phyloP scores from a whole-genome alignment of 2,888 invertebrate species.

The Ischnura elegans region DNA sequence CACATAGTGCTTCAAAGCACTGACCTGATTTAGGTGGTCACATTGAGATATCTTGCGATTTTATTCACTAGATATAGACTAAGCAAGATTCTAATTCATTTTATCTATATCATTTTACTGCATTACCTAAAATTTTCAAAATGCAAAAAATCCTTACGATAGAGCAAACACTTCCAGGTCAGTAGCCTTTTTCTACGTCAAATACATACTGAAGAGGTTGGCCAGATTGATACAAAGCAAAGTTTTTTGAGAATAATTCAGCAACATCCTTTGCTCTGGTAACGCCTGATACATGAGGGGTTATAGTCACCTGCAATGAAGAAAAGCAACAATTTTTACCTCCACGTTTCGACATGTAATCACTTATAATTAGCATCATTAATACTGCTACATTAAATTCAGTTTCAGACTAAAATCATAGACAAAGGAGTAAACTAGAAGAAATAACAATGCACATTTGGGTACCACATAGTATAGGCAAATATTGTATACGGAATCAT shows the following conservation, averaged over 20 bases:
- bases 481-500: no score
- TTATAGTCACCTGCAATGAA: slow-evolving; percentile 76
- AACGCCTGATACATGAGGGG: slow-evolving; percentile 78
- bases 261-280: slow-evolving; percentile 78
- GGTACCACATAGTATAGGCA: no score
- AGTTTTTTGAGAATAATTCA: slow-evolving; percentile 78
- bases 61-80: no score
- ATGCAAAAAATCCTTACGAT: neutral
- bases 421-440: no score
- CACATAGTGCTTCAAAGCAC: no score
- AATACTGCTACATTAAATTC: no score
- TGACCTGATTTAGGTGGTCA: no score
- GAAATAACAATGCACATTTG: no score
- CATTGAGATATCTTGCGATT: no score
- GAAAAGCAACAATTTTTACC: slow-evolving; percentile 69
- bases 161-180: slow-evolving; percentile 69
- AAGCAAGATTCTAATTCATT: neutral
- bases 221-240: slow-evolving; percentile 76
- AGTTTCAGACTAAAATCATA: no score
- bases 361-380: no score
- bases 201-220: slow-evolving; percentile 76
- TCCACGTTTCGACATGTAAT: no score
- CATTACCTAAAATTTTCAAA: neutral
- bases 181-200: slow-evolving; percentile 78
- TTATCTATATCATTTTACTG: neutral